phyloP scores from a whole-genome alignment of 2,888 invertebrate genomes.

The Nezara viridula region DNA sequence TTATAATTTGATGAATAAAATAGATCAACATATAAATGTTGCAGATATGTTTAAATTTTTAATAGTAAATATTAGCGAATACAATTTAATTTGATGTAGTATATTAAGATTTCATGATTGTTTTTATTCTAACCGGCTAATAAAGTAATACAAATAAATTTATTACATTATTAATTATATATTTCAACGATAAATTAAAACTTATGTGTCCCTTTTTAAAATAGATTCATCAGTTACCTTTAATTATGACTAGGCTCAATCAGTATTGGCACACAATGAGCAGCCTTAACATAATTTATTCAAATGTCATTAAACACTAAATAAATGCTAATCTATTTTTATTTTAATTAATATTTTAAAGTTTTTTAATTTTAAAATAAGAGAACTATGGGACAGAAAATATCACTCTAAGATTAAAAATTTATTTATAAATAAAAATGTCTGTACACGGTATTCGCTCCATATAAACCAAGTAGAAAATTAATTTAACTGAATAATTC shows the following conservation, averaged over 20 bases:
- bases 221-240: not conserved
- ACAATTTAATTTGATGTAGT: too few relatives aligned
- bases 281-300: too few relatives aligned
- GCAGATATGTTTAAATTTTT: too few relatives aligned
- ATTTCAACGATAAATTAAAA: not conserved
- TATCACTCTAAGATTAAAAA: conserved; percentile 61
- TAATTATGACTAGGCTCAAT: not conserved
- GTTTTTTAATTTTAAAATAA: not conserved
- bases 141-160: not conserved
- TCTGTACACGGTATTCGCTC: conserved; percentile 63
- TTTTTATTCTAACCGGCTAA: too few relatives aligned
- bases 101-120: too few relatives aligned
- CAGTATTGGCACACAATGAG: too few relatives aligned
- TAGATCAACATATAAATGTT: too few relatives aligned
- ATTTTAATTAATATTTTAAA: not conserved
- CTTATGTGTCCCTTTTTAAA: not conserved
- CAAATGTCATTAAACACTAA: not conserved
- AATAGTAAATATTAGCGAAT: too few relatives aligned
- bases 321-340: not conserved
- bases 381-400: conserved; percentile 54
- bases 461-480: conserved; percentile 63
- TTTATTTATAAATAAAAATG: conserved; percentile 64
- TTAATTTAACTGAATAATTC: conserved; percentile 59
- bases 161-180: not conserved
- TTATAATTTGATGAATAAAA: too few relatives aligned